Percentiles rank a stretch among this genome's conserved stretches.
Evolutionary conservation across 1,140 invertebrate species (phyloP).

Genomic region (Bombus sibiricus): DNA sequence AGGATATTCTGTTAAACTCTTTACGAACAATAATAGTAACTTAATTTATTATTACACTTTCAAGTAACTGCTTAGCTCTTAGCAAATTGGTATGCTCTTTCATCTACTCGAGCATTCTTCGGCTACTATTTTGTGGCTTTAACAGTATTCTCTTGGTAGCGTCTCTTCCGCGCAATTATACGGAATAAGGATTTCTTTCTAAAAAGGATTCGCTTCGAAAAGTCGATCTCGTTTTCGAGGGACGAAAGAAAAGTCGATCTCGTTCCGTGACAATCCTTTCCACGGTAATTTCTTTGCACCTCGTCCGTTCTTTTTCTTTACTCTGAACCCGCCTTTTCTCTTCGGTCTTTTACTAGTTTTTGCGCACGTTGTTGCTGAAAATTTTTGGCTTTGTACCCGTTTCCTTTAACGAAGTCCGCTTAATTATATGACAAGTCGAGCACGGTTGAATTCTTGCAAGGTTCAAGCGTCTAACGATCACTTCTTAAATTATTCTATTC

Average conservation of each 20-base stretch:
- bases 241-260: conserved; percentile 2
- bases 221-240: conserved; percentile 11
- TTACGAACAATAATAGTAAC: neutral
- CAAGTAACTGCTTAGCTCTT: neutral
- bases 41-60: neutral
- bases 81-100: conserved; percentile 4
- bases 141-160: neutral
- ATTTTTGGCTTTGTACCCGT: conserved; percentile 1
- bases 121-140: neutral
- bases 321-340: neutral
- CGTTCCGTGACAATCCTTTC: neutral
- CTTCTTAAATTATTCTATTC: neutral
- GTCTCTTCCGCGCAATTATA: conserved; percentile 1
- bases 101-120: conserved; percentile 6
- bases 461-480: neutral
- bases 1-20: neutral
- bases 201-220: conserved; percentile 4
- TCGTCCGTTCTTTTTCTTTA: neutral
- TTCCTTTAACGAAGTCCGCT: neutral
- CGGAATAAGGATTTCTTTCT: conserved; percentile 16
- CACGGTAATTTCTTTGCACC: conserved; percentile 14
- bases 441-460: neutral
- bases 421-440: neutral
- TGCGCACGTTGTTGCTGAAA: neutral
- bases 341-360: neutral